These are phyloP conservation scores for Rhogogaster chlorosoma DNA, from an alignment of 2,888 invertebrate genomes.

Conservation along the genomic window DNA sequence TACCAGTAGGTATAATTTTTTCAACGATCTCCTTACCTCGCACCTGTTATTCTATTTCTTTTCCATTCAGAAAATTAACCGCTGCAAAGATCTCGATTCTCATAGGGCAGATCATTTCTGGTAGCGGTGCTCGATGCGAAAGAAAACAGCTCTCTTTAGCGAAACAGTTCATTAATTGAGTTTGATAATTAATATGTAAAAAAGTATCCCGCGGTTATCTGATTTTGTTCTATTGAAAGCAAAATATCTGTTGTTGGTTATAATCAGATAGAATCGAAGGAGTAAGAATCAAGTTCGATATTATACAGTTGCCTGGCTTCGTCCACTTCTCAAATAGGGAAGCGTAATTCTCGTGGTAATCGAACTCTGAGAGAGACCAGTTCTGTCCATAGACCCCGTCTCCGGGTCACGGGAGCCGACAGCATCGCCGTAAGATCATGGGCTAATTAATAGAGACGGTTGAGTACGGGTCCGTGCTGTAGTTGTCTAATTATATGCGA, in stretches of 20 bases:
- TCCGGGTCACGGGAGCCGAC: conserved; percentile 22
- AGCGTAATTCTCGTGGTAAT: not conserved
- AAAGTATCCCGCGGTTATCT: not conserved
- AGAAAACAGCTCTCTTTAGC: not conserved
- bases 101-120: not conserved
- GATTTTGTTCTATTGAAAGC: not conserved
- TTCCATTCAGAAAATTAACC: not conserved
- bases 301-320: not conserved
- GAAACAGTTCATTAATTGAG: not conserved
- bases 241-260: not conserved
- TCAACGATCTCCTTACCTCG: not conserved
- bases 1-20: not conserved
- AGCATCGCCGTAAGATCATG: conserved; percentile 15
- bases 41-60: not conserved
- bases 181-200: not conserved
- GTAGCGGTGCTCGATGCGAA: not conserved
- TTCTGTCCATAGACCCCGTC: conserved; percentile 12
- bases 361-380: not conserved
- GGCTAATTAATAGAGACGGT: conserved; percentile 49
- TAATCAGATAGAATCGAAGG: not conserved
- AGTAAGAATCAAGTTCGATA: not conserved
- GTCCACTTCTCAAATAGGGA: not conserved
- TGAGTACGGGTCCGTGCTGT: conserved; percentile 22
- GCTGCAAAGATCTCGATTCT: not conserved
- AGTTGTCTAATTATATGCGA: conserved; percentile 44